Conservation (phyloP, 2,888 invertebrate species). For the Netelia inedita region DNA sequence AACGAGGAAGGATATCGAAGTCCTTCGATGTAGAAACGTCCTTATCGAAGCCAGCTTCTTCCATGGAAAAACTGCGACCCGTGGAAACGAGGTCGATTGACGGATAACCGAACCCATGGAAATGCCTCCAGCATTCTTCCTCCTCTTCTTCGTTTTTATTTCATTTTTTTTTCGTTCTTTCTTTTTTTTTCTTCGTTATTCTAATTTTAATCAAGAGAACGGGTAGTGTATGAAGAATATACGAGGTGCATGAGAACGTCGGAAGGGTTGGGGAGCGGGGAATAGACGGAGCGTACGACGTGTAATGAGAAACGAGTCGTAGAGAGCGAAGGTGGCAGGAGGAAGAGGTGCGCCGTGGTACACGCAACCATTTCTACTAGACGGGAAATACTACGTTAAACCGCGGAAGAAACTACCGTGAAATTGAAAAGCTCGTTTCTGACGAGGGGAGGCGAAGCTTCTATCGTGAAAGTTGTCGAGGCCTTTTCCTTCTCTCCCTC, state of each 20-base stretch:
- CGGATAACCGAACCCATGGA: neutral
- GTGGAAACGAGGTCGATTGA: neutral
- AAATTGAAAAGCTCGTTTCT: conserved; percentile 73
- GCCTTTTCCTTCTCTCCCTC: conserved; percentile 32
- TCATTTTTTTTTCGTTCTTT: conserved; percentile 39
- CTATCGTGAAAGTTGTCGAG: conserved; percentile 52
- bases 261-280: neutral
- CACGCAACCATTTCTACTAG: conserved; percentile 67
- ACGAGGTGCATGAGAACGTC: neutral
- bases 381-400: conserved; percentile 72
- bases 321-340: conserved; percentile 22
- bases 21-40: no score
- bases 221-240: neutral
- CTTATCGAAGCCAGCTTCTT: no score
- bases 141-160: conserved; percentile 42
- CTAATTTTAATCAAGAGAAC: conserved; percentile 58
- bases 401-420: conserved; percentile 74
- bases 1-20: no score
- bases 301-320: conserved; percentile 53
- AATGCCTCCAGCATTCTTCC: neutral
- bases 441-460: conserved; percentile 12
- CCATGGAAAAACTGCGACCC: neutral
- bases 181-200: conserved; percentile 45
- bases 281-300: conserved; percentile 10
- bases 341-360: conserved; percentile 46